phyloP scores from a whole-genome alignment of 2,113 vertebrate genomes.

The Eupsittula cactorum region DNA sequence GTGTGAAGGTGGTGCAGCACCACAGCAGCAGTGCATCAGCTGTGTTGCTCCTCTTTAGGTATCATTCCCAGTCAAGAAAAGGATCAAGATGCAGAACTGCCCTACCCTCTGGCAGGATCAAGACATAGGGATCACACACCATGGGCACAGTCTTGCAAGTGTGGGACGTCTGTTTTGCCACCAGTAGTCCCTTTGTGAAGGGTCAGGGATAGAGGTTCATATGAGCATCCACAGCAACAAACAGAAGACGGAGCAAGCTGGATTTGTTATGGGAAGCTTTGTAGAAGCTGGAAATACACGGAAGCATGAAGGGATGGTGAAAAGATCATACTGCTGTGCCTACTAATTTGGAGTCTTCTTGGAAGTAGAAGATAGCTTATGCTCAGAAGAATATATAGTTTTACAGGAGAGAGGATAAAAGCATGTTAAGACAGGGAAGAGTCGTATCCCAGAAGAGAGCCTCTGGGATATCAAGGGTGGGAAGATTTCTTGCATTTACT shows the following conservation, averaged over 20 bases:
- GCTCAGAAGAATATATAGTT: not conserved
- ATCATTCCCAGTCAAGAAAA: not conserved
- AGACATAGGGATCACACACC: fast-evolving
- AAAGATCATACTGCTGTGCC: not conserved
- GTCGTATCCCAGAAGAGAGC: not conserved
- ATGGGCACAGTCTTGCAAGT: not conserved
- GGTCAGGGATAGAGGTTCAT: not conserved
- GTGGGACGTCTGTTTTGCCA: not conserved
- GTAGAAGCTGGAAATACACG: not conserved
- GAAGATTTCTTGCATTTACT: not conserved
- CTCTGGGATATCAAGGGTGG: not conserved
- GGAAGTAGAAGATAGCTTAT: not conserved
- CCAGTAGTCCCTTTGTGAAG: not conserved
- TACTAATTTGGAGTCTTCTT: not conserved
- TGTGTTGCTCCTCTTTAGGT: fast-evolving
- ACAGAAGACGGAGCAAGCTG: not conserved
- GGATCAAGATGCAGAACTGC: not conserved
- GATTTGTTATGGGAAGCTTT: not conserved
- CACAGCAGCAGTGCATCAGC: not conserved
- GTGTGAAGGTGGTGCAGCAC: fast-evolving
- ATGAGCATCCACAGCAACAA: not conserved
- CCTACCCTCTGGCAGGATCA: not conserved
- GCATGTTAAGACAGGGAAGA: not conserved
- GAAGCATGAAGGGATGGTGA: not conserved
- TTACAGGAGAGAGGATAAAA: not conserved